A percentile compares a stretch with the other conserved stretches of the same genome.
Evolutionary conservation across 2,797 vertebrate species (phyloP).

Genomic region (Masticophis lateralis): DNA sequence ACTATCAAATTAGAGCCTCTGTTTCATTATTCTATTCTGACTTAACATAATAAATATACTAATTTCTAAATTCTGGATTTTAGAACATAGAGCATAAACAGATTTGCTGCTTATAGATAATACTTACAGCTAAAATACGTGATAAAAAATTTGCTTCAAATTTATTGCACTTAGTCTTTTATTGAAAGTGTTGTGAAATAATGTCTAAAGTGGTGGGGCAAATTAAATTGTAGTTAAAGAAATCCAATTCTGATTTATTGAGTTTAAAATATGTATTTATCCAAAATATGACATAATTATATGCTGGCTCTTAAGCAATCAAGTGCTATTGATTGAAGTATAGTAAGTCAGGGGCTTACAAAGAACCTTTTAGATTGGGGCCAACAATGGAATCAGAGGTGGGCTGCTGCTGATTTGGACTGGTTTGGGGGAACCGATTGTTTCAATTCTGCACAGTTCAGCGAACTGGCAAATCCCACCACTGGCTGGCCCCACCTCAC

Average conservation of each 20-base stretch:
- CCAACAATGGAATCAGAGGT: neutral
- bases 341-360: neutral
- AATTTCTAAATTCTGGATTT: neutral
- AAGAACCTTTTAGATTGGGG: neutral
- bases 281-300: neutral
- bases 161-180: neutral
- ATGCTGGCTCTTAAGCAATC: neutral
- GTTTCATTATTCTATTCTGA: neutral
- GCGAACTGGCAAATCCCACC: too few relatives aligned
- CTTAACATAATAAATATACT: neutral
- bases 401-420: too few relatives aligned
- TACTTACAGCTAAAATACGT: neutral
- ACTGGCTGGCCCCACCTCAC: too few relatives aligned
- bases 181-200: neutral
- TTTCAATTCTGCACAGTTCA: too few relatives aligned
- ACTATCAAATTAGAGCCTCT: neutral
- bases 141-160: neutral
- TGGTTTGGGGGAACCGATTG: too few relatives aligned
- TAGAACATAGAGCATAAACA: neutral
- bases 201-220: neutral
- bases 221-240: too few relatives aligned
- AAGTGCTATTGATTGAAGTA: neutral
- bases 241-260: neutral
- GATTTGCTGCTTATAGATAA: neutral
- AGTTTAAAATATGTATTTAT: neutral